A percentile compares a stretch with the other conserved stretches of the same genome.
phyloP scores from a whole-genome alignment of 2,797 vertebrate species.

The Chloroceryle inda region DNA sequence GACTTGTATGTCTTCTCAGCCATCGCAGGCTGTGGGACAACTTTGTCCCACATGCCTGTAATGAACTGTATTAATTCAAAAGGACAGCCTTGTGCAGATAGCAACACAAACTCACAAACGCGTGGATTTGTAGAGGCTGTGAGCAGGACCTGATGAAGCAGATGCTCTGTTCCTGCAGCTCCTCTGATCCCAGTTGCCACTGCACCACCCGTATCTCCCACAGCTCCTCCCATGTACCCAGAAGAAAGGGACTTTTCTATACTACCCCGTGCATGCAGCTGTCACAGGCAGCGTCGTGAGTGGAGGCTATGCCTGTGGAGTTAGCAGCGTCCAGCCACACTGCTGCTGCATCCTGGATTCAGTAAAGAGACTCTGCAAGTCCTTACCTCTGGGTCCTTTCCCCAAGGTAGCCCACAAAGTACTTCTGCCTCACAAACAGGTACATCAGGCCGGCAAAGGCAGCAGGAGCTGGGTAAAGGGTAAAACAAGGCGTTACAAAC shows the following conservation, averaged over 20 bases:
- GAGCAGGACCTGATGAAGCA: neutral
- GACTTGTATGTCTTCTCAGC: neutral
- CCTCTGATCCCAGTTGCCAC: accelerated
- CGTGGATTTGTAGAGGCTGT: neutral
- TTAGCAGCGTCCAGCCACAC: neutral
- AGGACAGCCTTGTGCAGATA: neutral
- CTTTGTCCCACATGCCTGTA: neutral
- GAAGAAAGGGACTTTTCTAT: neutral
- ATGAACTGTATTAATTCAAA: neutral
- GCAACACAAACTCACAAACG: neutral
- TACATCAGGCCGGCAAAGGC: slow-evolving; percentile 95
- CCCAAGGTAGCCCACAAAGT: slow-evolving; percentile 95
- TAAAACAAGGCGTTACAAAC: neutral
- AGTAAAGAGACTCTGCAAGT: neutral
- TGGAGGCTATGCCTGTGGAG: neutral
- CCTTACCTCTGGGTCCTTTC: slow-evolving; percentile 93
- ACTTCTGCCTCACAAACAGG: slow-evolving; percentile 93
- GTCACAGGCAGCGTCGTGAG: neutral
- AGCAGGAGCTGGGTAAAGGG: slow-evolving; percentile 85
- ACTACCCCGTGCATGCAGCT: neutral
- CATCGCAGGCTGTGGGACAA: neutral
- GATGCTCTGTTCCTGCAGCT: accelerated
- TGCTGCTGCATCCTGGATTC: accelerated
- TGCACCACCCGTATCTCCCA: accelerated
- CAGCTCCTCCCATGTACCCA: neutral